Base-by-base conservation (phyloP, 2,797 vertebrate species). In the Ctenochaetus hawaiiensis region DNA sequence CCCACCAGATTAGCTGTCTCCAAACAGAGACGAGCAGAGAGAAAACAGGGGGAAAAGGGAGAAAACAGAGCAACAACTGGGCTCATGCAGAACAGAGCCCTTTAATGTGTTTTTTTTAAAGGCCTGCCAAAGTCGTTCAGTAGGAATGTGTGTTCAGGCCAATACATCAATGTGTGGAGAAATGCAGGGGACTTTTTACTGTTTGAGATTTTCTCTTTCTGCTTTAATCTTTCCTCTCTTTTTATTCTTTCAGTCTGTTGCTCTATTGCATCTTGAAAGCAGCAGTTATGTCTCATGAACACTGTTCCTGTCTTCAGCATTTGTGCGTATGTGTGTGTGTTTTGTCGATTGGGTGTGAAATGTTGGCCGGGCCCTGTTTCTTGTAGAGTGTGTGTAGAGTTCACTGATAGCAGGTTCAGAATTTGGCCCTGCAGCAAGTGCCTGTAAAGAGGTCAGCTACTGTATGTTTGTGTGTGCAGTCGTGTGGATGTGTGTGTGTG, bases 41-140 rank as follows among this genome's bases (percentile, higher is more conserved):
- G 62, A 65, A 75, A 75, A 76, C 22, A 52, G 37, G 45, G 52
- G 16, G 52, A n/a, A 43, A 62, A 75, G 58, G 54, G 63, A 81
- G 75, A 82, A 87, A 87, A 72, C 78, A 78, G 76, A 89, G 87
- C 72, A 89, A 89, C 88, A 92, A 89, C 87, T 89, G 87, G 82
- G 67, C 70, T 90, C 83, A 83, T 86, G 91, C 80, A 82, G 92
- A 92, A 92, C 85, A 81, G 85, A 91, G 85, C 64, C 52, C 77
- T 92, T 92, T 93, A 92, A 93, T 93, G 85, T 89, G 81, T 85
- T 90, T 90, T 91, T 92, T 91, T 86, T 89, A 93, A 34, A 90
- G 79, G 71, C 63, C 86, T 91, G 93, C 94, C 93, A 95, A 87
- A 94, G 86, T 91, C 72, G 65, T 90, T 91, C 72, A 81, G 82